Evolutionary conservation across 2,888 invertebrate genomes (phyloP), one percentile per base, ranked within the genome.

Genomic region (Pyralis farinalis): DNA sequence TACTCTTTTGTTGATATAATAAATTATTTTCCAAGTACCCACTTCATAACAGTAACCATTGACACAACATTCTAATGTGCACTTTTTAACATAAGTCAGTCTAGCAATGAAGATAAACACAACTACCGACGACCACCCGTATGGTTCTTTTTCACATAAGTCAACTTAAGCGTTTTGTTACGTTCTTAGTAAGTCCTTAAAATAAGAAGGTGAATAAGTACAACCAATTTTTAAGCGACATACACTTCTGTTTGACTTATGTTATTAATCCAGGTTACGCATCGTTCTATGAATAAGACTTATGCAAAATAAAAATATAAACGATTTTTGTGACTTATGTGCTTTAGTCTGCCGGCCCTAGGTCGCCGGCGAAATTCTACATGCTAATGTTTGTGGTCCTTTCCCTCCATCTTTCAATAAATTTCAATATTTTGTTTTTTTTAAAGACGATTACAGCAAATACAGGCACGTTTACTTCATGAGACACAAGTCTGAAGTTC

Each of bases 71-170:
- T 31, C 31, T 12, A 31, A 31, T 31, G 31, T 31, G 31, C 31
- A 31, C 31, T 12, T 31, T 31, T 12, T 31, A 31, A 31, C 31
- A 31, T 31, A 31, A 31, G 31, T 31, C 31, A 31, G 31, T 31
- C 31, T 31, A 12, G 12, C 12, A 31, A 12, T 31, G 11, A 31
- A 12, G 12, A 31, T 31, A 11, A 31, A 12, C 31, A 31, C 12
- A 31, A 31, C 7, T 31, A 31, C 31, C 31, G 31, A 31, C 31
- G 31, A 31, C 31, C 31, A 31, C 8, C 31, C 31, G 31, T 31
- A 31, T 31, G 31, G 31, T 31, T 31, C 31, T 31, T 12, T 31
- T 31, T 31, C 31, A 31, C 31, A 31, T 31, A 31, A 31, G 31
- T 31, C 12, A n/a, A n/a, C n/a, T 12, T 31, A 31, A 12, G 11